A percentile compares a stretch with the other conserved stretches of the same genome.
phyloP scores from a whole-genome alignment of 2,888 invertebrate species.

The Mystacides longicornis region DNA sequence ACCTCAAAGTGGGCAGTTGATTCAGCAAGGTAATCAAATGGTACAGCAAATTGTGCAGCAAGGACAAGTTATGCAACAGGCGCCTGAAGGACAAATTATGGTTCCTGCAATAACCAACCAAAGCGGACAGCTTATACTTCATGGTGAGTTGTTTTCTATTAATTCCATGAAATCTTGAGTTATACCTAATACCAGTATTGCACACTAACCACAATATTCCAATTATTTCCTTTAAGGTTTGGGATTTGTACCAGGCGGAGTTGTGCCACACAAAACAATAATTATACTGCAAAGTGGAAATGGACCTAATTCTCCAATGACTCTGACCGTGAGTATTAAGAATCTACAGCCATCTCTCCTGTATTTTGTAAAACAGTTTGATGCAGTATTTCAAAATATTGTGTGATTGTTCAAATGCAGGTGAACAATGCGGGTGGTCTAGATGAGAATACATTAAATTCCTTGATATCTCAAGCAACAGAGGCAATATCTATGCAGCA shows the following conservation, averaged over 20 bases:
- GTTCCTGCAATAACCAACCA: slow-evolving; percentile 34
- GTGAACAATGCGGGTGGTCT: slow-evolving; percentile 48
- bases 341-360: too few relatives aligned
- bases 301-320: slow-evolving; percentile 41
- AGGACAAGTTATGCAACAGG: slow-evolving; percentile 20
- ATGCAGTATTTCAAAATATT: too few relatives aligned
- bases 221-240: slow-evolving; percentile 30
- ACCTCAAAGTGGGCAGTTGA: slow-evolving; percentile 19
- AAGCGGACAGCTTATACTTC: slow-evolving; percentile 42
- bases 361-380: background rate
- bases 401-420: slow-evolving; percentile 29
- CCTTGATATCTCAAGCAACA: slow-evolving; percentile 47
- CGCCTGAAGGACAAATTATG: slow-evolving; percentile 17
- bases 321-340: slow-evolving; percentile 43
- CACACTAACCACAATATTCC: too few relatives aligned
- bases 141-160: slow-evolving; percentile 33
- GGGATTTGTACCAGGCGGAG: slow-evolving; percentile 43
- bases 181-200: too few relatives aligned
- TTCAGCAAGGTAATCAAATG: slow-evolving; percentile 33
- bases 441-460: slow-evolving; percentile 49
- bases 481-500: slow-evolving; percentile 48
- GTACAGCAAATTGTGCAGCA: slow-evolving; percentile 36
- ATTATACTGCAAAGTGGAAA: slow-evolving; percentile 46
- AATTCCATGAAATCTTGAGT: too few relatives aligned
- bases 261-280: slow-evolving; percentile 44